Conservation (phyloP, 2,888 invertebrate species). For the Pristionchus maxplancki region DNA sequence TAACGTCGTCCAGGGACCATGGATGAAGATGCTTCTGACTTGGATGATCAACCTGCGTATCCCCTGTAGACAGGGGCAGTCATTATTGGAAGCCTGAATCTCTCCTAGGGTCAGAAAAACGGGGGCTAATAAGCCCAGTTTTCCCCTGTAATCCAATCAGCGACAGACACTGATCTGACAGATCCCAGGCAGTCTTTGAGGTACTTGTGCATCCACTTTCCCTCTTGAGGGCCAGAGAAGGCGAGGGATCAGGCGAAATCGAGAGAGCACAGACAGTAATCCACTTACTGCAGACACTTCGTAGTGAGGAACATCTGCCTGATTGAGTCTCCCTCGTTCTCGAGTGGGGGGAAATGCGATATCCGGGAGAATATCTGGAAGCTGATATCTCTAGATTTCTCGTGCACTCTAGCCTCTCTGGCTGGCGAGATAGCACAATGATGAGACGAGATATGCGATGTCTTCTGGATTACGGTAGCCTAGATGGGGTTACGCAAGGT, state of each 20-base stretch:
- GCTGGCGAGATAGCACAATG: too few species aligned
- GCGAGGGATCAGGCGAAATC: neutral
- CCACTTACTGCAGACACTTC: neutral
- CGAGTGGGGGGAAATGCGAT: slow-evolving; percentile 16
- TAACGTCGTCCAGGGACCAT: too few species aligned
- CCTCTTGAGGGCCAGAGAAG: neutral
- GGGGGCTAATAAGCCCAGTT: too few species aligned
- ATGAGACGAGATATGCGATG: too few species aligned
- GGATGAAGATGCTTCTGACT: too few species aligned
- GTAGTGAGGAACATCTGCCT: slow-evolving; percentile 7
- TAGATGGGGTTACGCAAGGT: neutral
- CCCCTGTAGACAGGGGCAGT: too few species aligned
- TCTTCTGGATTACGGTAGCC: slow-evolving; percentile 42
- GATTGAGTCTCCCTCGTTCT: neutral
- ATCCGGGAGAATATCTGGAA: too few species aligned
- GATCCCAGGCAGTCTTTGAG: slow-evolving; percentile 9
- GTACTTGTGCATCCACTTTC: neutral
- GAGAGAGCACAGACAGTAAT: neutral
- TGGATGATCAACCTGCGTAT: too few species aligned
- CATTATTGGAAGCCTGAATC: too few species aligned
- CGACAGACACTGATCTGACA: slow-evolving; percentile 5
- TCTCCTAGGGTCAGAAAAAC: too few species aligned
- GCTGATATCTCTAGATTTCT: too few species aligned
- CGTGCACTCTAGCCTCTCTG: too few species aligned
- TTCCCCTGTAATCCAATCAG: neutral